Percentiles rank a stretch among this genome's conserved stretches.
Evolutionary conservation across 2,113 vertebrate species (phyloP).

Genomic region (Chinchilla lanigera): DNA sequence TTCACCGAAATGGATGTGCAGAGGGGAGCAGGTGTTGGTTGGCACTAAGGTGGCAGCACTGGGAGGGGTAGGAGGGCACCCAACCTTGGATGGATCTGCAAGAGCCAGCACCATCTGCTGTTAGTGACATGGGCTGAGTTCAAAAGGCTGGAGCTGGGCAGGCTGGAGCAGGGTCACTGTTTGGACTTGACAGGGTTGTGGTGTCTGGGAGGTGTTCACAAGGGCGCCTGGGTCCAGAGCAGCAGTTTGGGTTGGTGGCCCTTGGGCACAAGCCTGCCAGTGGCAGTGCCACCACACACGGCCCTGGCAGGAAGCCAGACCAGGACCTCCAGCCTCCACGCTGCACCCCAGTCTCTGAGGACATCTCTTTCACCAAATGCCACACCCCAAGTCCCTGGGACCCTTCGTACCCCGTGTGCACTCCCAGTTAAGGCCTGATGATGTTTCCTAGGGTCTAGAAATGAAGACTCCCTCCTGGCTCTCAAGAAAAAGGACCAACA

Average conservation of each 20-base stretch:
- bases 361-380: neutral
- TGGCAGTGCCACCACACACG: neutral
- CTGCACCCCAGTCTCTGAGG: neutral
- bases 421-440: neutral
- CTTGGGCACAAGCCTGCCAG: no score
- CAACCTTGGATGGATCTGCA: neutral
- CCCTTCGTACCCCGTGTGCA: accelerated
- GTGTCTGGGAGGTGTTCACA: neutral
- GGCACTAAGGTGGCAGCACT: neutral
- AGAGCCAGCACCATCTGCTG: accelerated
- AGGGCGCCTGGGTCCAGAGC: neutral
- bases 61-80: no score
- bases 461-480: neutral
- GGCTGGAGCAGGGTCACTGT: neutral
- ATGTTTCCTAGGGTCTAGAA: neutral
- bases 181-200: neutral
- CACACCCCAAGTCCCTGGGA: neutral
- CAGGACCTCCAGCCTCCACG: accelerated
- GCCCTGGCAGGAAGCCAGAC: neutral
- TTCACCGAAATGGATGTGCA: neutral
- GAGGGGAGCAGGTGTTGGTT: neutral
- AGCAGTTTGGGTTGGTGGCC: neutral
- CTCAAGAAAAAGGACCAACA: neutral
- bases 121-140: neutral
- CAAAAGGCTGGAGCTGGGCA: no score